phyloP scores from a whole-genome alignment of 1,140 invertebrate genomes.

The Apolygus lucorum region DNA sequence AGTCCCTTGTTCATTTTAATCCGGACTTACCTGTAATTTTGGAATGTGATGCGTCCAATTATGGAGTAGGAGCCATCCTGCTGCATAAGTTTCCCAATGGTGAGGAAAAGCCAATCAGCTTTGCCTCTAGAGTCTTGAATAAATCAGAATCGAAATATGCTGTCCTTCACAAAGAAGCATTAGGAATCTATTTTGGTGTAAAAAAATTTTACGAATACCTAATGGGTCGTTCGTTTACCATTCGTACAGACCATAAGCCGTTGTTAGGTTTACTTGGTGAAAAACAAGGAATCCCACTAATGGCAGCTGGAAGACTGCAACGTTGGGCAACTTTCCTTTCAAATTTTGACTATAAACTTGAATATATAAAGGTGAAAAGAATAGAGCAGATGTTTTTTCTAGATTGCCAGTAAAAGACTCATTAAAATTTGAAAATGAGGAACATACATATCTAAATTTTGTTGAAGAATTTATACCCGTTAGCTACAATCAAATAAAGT shows the following conservation, averaged over 20 bases:
- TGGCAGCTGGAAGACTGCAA: too few species aligned
- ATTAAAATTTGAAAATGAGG: conserved; percentile 1
- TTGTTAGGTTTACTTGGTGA: conserved; percentile 37
- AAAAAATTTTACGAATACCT: conserved; percentile 44
- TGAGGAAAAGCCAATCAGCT: conserved; percentile 38
- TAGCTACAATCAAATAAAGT: conserved; percentile 23
- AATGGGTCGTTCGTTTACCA: conserved; percentile 38
- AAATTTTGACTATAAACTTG: conserved; percentile 35
- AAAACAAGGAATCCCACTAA: conserved; percentile 33
- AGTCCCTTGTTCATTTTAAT: conserved; percentile 36
- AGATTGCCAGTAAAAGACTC: conserved; percentile 32
- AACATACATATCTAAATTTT: conserved; percentile 28
- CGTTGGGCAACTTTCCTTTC: conserved; percentile 37
- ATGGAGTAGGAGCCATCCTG: conserved; percentile 31
- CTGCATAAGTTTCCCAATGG: conserved; percentile 32
- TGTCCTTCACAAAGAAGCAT: conserved; percentile 46
- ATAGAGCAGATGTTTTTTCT: conserved; percentile 27
- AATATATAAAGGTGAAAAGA: conserved; percentile 33
- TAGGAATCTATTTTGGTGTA: conserved; percentile 44
- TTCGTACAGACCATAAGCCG: conserved; percentile 43
- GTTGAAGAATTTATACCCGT: conserved; percentile 30
- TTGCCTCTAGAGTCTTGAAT: conserved; percentile 39
- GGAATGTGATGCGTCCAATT: conserved; percentile 34
- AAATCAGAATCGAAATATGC: conserved; percentile 43
- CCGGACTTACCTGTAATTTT: conserved; percentile 32